Evolutionary conservation across 2,888 invertebrate species (phyloP).

Genomic region (Eledone cirrhosa): DNA sequence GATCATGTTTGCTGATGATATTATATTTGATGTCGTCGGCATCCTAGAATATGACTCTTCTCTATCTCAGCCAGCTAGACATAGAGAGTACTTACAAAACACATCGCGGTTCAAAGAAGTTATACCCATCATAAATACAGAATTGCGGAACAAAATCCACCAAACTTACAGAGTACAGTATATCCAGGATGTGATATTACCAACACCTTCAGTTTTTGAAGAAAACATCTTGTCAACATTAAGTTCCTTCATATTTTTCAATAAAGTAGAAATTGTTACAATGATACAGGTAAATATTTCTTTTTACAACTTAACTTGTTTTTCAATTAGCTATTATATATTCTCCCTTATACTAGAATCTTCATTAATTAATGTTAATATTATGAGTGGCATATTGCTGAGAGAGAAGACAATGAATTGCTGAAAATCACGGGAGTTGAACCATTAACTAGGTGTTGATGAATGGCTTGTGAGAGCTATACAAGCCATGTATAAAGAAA

Average conservation of each 20-base stretch:
- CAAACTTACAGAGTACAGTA: slow-evolving; percentile 99
- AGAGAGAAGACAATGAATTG: not conserved
- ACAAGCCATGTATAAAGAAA: no score
- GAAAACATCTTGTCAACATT: slow-evolving; percentile 98
- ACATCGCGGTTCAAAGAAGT: slow-evolving; percentile 77
- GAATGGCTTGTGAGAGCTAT: no score
- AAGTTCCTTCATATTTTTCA: slow-evolving; percentile 99
- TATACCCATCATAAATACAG: slow-evolving; percentile 93
- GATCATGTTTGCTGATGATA: slow-evolving; percentile 95
- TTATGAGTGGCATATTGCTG: no score
- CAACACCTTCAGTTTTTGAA: slow-evolving; percentile 98
- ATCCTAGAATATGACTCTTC: slow-evolving; percentile 96
- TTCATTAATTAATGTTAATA: no score
- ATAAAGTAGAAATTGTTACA: slow-evolving; percentile 99
- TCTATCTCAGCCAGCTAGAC: slow-evolving; percentile 72
- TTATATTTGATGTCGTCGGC: slow-evolving; percentile 89
- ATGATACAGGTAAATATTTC: slow-evolving; percentile 75
- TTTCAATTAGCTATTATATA: not conserved
- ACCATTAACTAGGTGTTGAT: no score
- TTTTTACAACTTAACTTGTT: not conserved
- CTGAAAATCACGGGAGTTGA: no score
- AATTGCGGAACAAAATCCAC: slow-evolving; percentile 96
- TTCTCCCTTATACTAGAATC: no score
- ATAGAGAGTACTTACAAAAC: slow-evolving; percentile 93
- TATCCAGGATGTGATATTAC: slow-evolving; percentile 95